Evolutionary conservation across 2,888 invertebrate genomes (phyloP).

Genomic region (Drosophila emarginata): DNA sequence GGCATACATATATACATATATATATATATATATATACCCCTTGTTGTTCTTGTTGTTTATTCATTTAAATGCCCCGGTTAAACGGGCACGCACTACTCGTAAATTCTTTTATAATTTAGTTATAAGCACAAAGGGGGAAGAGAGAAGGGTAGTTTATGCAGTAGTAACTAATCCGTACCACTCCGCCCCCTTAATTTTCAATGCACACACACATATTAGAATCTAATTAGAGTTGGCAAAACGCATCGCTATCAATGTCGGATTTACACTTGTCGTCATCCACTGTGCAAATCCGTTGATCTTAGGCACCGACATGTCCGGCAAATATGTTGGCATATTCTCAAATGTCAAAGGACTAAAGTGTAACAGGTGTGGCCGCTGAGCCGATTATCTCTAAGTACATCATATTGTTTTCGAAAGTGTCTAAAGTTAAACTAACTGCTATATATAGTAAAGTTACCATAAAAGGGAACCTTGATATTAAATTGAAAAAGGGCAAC

Average conservation of each 20-base stretch:
- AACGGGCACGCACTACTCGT: slow-evolving; percentile 50
- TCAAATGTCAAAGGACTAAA: slow-evolving; percentile 40
- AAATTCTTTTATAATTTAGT: slow-evolving; percentile 79
- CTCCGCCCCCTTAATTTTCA: slow-evolving; percentile 39
- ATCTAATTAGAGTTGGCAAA: slow-evolving; percentile 71
- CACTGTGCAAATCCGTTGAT: slow-evolving; percentile 57
- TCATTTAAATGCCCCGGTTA: slow-evolving; percentile 53
- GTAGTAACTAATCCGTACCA: not conserved
- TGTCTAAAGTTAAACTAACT: slow-evolving; percentile 54
- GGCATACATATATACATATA: too few relatives aligned
- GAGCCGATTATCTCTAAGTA: slow-evolving; percentile 57
- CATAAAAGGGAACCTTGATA: not conserved
- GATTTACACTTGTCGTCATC: slow-evolving; percentile 60
- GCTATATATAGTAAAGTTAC: too few relatives aligned
- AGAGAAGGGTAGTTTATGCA: slow-evolving; percentile 37
- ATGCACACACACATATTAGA: slow-evolving; percentile 67
- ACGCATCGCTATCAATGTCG: slow-evolving; percentile 63
- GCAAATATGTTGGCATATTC: slow-evolving; percentile 64
- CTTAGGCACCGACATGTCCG: slow-evolving; percentile 68
- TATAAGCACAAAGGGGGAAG: slow-evolving; percentile 54
- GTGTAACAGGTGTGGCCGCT: slow-evolving; percentile 70
- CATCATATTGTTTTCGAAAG: slow-evolving; percentile 35
- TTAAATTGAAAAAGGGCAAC: slow-evolving; percentile 10
- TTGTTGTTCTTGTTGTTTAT: slow-evolving; percentile 56
- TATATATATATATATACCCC: too few relatives aligned